Conservation (phyloP, 2,888 invertebrate species). For the Dryobota labecula region DNA sequence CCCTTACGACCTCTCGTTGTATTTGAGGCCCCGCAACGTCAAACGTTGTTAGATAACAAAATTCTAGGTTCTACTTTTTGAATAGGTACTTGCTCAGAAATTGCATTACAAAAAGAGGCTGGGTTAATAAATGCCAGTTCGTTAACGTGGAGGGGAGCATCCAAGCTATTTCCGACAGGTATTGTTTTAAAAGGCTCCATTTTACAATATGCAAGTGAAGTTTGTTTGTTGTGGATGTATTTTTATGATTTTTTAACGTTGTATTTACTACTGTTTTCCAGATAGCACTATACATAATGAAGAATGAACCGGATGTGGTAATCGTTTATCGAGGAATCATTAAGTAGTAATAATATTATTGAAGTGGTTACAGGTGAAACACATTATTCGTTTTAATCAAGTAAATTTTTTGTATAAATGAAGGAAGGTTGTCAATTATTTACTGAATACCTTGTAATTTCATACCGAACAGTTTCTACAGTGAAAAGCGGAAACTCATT, state of each 20-base stretch:
- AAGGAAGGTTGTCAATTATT: constrained; percentile 29
- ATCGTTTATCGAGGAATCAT: constrained; percentile 46
- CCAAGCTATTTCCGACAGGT: neutral
- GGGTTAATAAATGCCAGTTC: constrained; percentile 4
- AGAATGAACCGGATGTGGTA: constrained; percentile 45
- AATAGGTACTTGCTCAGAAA: constrained; percentile 46
- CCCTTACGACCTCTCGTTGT: constrained; percentile 75
- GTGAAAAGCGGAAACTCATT: constrained; percentile 26
- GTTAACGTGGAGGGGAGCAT: constrained; percentile 7
- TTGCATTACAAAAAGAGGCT: constrained; percentile 21
- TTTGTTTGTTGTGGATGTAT: constrained; percentile 18
- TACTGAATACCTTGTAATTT: constrained; percentile 26
- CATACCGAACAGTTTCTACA: constrained; percentile 24
- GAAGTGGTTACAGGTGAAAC: constrained; percentile 33
- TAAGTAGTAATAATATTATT: constrained; percentile 37
- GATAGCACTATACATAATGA: constrained; percentile 30
- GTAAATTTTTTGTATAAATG: constrained; percentile 36
- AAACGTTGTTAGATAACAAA: constrained; percentile 79
- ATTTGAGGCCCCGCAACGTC: constrained; percentile 70
- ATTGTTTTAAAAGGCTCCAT: constrained; percentile 24
- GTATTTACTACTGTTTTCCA: constrained; percentile 32
- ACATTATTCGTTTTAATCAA: constrained; percentile 34
- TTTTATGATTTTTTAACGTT: constrained; percentile 26
- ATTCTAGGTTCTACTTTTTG: constrained; percentile 69
- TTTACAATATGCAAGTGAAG: constrained; percentile 33